Evolutionary conservation across 1,140 invertebrate genomes (phyloP).

Genomic region (Dreissena rostriformis): DNA sequence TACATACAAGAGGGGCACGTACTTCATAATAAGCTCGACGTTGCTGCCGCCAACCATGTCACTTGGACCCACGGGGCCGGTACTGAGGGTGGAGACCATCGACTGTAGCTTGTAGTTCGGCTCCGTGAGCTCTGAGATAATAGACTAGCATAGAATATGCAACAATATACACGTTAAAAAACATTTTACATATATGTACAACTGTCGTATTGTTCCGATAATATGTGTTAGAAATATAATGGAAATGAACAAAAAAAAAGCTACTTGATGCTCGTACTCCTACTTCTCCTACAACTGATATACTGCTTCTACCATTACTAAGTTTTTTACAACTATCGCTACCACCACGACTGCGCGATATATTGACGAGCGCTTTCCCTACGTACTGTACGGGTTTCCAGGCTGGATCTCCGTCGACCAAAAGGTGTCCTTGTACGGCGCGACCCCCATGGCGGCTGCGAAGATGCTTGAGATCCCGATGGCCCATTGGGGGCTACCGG

Average conservation of each 20-base stretch:
- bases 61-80: conserved; percentile 74
- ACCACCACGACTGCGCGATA: too few relatives aligned
- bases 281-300: too few relatives aligned
- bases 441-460: conserved; percentile 72
- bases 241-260: too few relatives aligned
- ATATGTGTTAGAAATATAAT: too few relatives aligned
- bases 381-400: conserved; percentile 64
- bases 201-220: too few relatives aligned
- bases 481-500: conserved; percentile 71
- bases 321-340: too few relatives aligned
- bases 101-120: conserved; percentile 65
- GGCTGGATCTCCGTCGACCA: conserved; percentile 74
- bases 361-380: too few relatives aligned
- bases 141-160: not conserved
- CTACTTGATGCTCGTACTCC: too few relatives aligned
- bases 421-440: conserved; percentile 78
- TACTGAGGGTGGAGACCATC: conserved; percentile 71
- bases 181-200: too few relatives aligned
- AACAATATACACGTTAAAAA: not conserved
- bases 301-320: too few relatives aligned
- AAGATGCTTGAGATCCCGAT: conserved; percentile 77
- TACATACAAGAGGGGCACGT: too few relatives aligned
- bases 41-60: conserved; percentile 70
- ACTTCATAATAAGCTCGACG: conserved; percentile 61
- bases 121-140: conserved; percentile 49